Evolutionary conservation across 2,113 vertebrate species (phyloP).

Genomic region (Odontophorus gujanensis): DNA sequence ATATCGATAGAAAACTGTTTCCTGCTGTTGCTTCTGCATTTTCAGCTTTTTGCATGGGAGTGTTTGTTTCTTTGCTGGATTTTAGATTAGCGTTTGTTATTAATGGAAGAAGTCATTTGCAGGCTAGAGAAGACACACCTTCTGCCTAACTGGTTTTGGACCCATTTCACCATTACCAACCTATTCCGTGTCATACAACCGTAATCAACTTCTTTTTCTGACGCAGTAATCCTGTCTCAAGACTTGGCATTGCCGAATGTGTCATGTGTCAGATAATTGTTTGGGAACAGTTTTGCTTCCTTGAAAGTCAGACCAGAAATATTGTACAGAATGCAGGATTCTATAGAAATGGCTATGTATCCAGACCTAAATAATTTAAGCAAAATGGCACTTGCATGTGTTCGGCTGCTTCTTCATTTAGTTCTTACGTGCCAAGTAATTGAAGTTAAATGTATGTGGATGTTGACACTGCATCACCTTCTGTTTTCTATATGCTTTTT

Average conservation of each 20-base stretch:
- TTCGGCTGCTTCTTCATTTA: slow-evolving; percentile 49
- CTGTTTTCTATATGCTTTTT: slow-evolving; percentile 50
- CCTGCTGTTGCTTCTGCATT: slow-evolving; percentile 68
- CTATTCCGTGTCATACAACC: slow-evolving; percentile 36
- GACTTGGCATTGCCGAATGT: slow-evolving; percentile 59
- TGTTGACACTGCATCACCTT: slow-evolving; percentile 51
- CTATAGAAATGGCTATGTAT: background rate
- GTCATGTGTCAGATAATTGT: slow-evolving; percentile 34
- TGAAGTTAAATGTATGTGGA: slow-evolving; percentile 54
- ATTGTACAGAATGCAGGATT: background rate
- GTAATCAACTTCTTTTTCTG: slow-evolving; percentile 63
- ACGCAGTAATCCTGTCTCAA: slow-evolving; percentile 72
- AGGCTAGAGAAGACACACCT: slow-evolving; percentile 65
- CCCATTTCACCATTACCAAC: slow-evolving; percentile 42
- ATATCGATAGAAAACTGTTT: slow-evolving; percentile 43
- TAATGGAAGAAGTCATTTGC: slow-evolving; percentile 62
- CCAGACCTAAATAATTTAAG: slow-evolving; percentile 35
- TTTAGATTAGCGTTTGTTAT: slow-evolving; percentile 46
- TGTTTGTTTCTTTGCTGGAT: slow-evolving; percentile 62
- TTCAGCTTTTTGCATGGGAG: slow-evolving; percentile 70
- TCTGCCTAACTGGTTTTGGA: slow-evolving; percentile 62
- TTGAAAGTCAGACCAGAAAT: slow-evolving; percentile 1
- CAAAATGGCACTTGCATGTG: slow-evolving; percentile 40
- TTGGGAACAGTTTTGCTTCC: slow-evolving; percentile 37
- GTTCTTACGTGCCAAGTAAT: slow-evolving; percentile 40